phyloP scores from a whole-genome alignment of 2,888 invertebrate species.

The Chironomus riparius region DNA sequence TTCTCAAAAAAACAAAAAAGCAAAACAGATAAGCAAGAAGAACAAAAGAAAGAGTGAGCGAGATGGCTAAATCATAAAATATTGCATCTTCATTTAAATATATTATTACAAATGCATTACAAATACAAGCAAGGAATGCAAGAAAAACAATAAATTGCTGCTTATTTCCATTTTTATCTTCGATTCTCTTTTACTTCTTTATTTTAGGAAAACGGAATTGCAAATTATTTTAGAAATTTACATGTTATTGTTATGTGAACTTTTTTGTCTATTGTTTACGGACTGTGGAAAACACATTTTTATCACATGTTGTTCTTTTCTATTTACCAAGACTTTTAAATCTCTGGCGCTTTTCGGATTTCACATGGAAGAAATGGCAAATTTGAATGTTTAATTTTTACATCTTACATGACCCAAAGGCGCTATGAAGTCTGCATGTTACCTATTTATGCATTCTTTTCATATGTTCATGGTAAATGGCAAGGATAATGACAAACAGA shows the following conservation, averaged over 20 bases:
- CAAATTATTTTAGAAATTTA: constrained; percentile 10
- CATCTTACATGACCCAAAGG: not conserved
- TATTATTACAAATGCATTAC: constrained; percentile 9
- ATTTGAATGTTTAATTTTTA: not conserved
- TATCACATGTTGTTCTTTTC: not conserved
- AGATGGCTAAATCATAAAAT: not conserved
- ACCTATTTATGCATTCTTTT: not conserved
- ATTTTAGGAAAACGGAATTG: constrained; percentile 11
- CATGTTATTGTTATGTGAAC: not conserved
- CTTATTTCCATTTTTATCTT: constrained; percentile 1
- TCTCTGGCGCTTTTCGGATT: constrained; percentile 20
- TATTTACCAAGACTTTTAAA: not conserved
- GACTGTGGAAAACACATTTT: not conserved
- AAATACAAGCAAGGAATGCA: not conserved
- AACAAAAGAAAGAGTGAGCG: too few relatives aligned
- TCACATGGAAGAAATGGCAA: not conserved
- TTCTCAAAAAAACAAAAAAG: not conserved
- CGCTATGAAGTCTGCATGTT: not conserved
- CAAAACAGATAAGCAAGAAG: too few relatives aligned
- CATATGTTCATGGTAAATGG: not conserved
- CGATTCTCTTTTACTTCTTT: not conserved
- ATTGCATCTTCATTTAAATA: constrained; percentile 20
- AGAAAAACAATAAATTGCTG: not conserved
- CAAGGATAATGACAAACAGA: not conserved
- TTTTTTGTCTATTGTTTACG: not conserved